Evolutionary conservation across 2,797 vertebrate species (phyloP).

Genomic region (Halcyon leucocephala): DNA sequence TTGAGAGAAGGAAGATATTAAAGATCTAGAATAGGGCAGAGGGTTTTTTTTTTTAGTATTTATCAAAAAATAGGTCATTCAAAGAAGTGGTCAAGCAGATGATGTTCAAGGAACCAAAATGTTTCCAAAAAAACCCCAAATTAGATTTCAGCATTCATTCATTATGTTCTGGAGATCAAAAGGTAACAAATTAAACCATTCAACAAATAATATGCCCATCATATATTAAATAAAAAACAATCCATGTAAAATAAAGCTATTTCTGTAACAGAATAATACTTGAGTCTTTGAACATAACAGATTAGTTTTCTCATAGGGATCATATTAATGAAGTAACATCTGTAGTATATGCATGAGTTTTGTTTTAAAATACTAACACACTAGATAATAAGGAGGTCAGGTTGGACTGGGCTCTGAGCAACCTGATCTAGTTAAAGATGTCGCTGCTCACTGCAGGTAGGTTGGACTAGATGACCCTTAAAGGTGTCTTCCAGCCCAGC

Average conservation of each 20-base stretch:
- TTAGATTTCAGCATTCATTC: background rate
- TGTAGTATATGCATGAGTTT: background rate
- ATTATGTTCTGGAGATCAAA: background rate
- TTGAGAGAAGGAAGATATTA: background rate
- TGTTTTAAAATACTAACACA: background rate
- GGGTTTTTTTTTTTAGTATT: accelerated
- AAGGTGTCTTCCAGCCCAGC: no score
- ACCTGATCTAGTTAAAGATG: no score
- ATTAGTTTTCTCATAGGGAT: background rate
- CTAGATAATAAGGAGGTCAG: background rate
- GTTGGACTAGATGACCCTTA: no score
- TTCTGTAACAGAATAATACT: background rate
- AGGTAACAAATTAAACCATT: background rate
- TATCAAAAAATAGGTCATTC: background rate
- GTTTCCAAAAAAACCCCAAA: accelerated
- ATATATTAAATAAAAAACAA: background rate
- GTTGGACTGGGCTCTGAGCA: no score
- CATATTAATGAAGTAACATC: background rate
- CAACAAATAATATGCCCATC: background rate
- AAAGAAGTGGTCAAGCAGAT: background rate
- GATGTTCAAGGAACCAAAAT: background rate
- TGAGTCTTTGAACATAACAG: background rate
- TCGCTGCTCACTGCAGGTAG: no score
- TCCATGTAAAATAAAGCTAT: background rate
- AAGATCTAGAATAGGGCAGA: background rate